Evolutionary conservation across 2,113 vertebrate genomes (phyloP).

Genomic region (Microcebus tavaratra): DNA sequence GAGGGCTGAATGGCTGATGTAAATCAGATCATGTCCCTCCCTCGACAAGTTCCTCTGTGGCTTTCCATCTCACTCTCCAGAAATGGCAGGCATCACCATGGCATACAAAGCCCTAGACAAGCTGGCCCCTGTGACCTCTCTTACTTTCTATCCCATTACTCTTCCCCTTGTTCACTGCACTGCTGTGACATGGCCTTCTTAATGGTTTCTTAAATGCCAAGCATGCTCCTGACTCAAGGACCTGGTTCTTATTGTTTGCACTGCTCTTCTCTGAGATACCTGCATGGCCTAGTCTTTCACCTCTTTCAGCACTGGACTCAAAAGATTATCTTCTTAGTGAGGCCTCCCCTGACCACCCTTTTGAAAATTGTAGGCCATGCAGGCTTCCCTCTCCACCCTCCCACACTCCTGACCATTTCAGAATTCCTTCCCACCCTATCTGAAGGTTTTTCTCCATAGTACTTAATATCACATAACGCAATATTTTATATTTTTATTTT

Average conservation of each 20-base stretch:
- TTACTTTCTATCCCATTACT: not conserved
- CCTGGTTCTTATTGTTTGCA: not conserved
- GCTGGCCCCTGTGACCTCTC: not conserved
- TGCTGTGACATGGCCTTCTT: not conserved
- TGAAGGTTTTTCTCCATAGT: not conserved
- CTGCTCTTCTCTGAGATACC: not conserved
- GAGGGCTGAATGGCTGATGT: not conserved
- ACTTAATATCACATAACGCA: not conserved
- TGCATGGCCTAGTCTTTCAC: not conserved
- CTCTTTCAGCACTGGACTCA: not conserved
- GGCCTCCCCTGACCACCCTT: not conserved
- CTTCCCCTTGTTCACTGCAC: not conserved
- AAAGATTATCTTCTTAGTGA: not conserved
- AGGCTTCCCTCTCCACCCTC: not conserved
- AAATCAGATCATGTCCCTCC: not conserved
- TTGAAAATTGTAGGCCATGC: not conserved
- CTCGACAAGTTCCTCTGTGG: not conserved
- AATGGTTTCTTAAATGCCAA: not conserved
- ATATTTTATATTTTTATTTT: conserved; percentile 23
- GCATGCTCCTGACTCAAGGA: not conserved
- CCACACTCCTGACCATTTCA: not conserved
- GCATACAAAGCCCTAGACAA: not conserved
- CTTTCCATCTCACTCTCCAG: not conserved
- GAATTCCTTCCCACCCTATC: not conserved
- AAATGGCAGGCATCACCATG: not conserved